phyloP scores from a whole-genome alignment of 2,113 vertebrate genomes.

The Azemiops feae region DNA sequence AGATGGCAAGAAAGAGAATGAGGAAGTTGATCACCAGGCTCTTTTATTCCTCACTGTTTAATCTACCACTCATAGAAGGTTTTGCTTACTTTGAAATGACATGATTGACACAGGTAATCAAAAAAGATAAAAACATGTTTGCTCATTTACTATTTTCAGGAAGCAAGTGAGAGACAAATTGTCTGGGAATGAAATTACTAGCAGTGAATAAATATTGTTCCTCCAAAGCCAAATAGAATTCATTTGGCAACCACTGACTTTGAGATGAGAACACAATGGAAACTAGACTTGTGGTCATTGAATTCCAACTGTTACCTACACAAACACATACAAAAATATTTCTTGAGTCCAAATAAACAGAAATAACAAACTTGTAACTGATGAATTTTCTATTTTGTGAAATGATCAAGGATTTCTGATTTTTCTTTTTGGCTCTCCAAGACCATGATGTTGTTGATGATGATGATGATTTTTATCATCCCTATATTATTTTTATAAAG shows the following conservation, averaged over 20 bases:
- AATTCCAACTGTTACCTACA: background rate
- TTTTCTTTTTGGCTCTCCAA: background rate
- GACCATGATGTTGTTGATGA: background rate
- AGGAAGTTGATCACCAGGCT: background rate
- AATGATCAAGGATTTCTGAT: background rate
- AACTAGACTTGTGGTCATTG: background rate
- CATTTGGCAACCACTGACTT: conserved; percentile 22
- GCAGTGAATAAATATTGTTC: background rate
- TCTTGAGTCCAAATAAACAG: background rate
- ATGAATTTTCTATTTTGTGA: background rate
- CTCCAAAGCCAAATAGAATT: background rate
- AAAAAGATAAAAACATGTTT: conserved; percentile 13
- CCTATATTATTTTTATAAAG: too few relatives aligned
- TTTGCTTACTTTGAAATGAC: conserved; percentile 6
- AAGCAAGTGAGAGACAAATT: background rate
- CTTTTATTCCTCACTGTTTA: conserved; percentile 33
- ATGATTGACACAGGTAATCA: conserved; percentile 21
- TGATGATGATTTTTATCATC: too few relatives aligned
- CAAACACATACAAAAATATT: background rate
- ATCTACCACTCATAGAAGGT: background rate
- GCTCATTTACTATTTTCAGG: conserved; percentile 26
- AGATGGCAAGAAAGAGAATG: conserved; percentile 1
- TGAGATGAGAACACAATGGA: background rate
- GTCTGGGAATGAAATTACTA: background rate
- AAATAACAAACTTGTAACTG: background rate